Evolutionary conservation across 2,113 vertebrate genomes (phyloP), one percentile per base, ranked within the genome.

Genomic region (Gadus chalcogrammus): DNA sequence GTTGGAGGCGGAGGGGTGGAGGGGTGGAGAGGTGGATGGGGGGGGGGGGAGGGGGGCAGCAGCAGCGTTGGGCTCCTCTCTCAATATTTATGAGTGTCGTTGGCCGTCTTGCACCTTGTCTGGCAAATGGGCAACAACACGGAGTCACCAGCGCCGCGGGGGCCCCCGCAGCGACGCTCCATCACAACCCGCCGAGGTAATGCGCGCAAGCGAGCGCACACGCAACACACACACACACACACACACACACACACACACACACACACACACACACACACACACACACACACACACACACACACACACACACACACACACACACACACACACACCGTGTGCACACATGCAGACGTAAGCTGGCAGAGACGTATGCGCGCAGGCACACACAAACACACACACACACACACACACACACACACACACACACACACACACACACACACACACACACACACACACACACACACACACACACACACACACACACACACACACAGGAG

Each of bases 401-500:
- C 42, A 48, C 42, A n/a, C n/a, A n/a, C n/a, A n/a, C n/a, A n/a
- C n/a, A n/a, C n/a, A n/a, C n/a, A 42, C 38, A 42, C 38, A 42
- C 38, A 42, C 1, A 42, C 3, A 42, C 38, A 42, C 1, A 42
- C 38, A 42, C 38, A 42, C 38, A 42, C 38, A 63, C 73, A 82
- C 69, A 24, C 1, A 24, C 22, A 24, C 22, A 24, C 22, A 1
- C 22, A 24, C 1, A 2, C 22, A 24, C 7, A 11, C 42, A 48
- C 42, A 11, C 42, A 48, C 42, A 13, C 42, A 48, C 42, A 48
- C 42, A 48, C 42, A 48, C 42, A 48, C 42, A 48, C 42, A 48
- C 42, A 48, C 42, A 48, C 42, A 48, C 65, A 62, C 74, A 82
- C 69, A 66, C 65, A 77, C 67, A 55, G 72, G 83, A 82, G 85